These are phyloP conservation scores for Cantharis rufa DNA, from an alignment of 2,888 invertebrate genomes.

Conservation along the genomic window DNA sequence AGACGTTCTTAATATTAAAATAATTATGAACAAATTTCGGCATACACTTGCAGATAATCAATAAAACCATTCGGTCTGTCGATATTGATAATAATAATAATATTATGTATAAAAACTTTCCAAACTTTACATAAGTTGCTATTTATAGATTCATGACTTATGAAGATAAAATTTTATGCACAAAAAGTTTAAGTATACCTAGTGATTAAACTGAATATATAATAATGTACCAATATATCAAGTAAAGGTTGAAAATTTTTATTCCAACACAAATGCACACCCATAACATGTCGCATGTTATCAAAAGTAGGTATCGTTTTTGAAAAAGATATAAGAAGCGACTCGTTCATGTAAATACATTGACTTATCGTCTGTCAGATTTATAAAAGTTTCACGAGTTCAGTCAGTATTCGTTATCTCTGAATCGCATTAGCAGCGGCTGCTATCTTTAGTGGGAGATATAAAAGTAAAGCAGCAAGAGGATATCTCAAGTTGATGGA, in stretches of 20 bases:
- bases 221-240: background rate
- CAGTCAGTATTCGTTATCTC: constrained; percentile 46
- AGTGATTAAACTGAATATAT: background rate
- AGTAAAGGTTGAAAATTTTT: constrained; percentile 10
- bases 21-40: background rate
- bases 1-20: background rate
- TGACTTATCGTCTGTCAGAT: constrained; percentile 50
- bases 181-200: background rate
- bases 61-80: background rate
- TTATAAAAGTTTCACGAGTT: constrained; percentile 48
- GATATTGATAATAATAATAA: background rate
- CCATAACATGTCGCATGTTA: constrained; percentile 32
- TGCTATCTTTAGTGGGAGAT: constrained; percentile 42
- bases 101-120: background rate
- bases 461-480: constrained; percentile 33
- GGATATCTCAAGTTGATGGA: constrained; percentile 39
- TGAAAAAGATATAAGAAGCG: constrained; percentile 37
- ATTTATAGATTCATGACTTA: background rate
- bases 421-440: constrained; percentile 49
- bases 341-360: constrained; percentile 46
- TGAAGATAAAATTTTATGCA: background rate
- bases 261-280: constrained; percentile 25
- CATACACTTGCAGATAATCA: background rate
- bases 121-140: background rate
- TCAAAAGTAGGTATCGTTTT: constrained; percentile 24